These are phyloP conservation scores for Leuctra nigra DNA, from an alignment of 2,888 invertebrate species.

Conservation along the genomic window DNA sequence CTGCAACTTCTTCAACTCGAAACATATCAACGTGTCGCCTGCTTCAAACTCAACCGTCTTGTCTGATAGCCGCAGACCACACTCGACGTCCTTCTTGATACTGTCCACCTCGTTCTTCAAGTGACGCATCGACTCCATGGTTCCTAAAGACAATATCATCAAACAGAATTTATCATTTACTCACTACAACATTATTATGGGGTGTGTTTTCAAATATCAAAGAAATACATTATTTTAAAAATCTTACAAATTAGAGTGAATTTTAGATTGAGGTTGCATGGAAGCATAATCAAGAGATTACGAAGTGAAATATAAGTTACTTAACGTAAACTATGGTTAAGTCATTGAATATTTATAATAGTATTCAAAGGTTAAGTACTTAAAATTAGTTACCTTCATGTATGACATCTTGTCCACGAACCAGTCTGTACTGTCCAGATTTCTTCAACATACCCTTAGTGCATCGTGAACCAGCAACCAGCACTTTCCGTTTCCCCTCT, in stretches of 20 bases:
- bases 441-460: constrained; percentile 67
- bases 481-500: constrained; percentile 70
- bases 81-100: constrained; percentile 79
- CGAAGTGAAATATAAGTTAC: too few species aligned
- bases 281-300: too few species aligned
- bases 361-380: too few species aligned
- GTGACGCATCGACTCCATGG: constrained; percentile 76
- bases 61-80: constrained; percentile 75
- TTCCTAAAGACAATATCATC: constrained; percentile 46
- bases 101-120: constrained; percentile 79
- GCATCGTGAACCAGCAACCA: constrained; percentile 87
- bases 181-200: too few species aligned
- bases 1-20: constrained; percentile 53
- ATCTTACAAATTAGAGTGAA: too few species aligned
- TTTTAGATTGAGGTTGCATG: constrained; percentile 20
- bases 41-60: constrained; percentile 53
- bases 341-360: too few species aligned
- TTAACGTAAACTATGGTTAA: too few species aligned
- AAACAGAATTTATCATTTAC: too few species aligned
- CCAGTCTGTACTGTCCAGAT: constrained; percentile 56
- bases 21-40: constrained; percentile 77
- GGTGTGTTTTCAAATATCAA: too few species aligned
- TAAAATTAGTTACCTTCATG: constrained; percentile 62
- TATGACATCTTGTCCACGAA: constrained; percentile 58
- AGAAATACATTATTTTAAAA: too few species aligned